phyloP scores from a whole-genome alignment of 2,797 vertebrate species.

The Hypotaenidia okinawae region DNA sequence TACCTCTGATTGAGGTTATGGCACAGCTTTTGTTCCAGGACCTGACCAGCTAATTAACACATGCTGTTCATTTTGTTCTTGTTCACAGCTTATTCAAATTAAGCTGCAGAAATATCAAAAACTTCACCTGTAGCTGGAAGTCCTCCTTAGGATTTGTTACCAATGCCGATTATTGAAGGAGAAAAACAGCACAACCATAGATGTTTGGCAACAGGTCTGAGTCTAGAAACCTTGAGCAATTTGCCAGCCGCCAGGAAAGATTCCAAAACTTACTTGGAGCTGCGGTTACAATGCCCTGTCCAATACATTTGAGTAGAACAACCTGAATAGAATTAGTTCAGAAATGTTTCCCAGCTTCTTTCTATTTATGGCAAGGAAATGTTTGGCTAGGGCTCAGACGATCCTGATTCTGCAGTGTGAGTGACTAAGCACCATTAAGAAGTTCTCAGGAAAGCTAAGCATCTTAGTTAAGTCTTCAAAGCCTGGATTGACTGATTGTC shows the following conservation, averaged over 20 bases:
- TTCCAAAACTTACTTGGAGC: slow-evolving; percentile 38
- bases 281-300: background rate
- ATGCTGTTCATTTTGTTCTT: background rate
- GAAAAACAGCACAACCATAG: background rate
- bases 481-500: slow-evolving; percentile 23
- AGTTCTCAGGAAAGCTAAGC: slow-evolving; percentile 14
- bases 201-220: background rate
- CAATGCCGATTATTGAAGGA: background rate
- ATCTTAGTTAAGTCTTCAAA: slow-evolving; percentile 28
- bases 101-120: background rate
- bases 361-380: slow-evolving; percentile 40
- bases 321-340: slow-evolving; percentile 38
- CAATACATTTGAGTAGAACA: slow-evolving; percentile 14
- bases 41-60: background rate
- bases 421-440: slow-evolving; percentile 61
- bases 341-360: slow-evolving; percentile 13
- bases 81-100: background rate
- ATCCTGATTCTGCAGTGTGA: slow-evolving; percentile 32
- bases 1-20: background rate
- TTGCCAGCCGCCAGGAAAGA: slow-evolving; percentile 35
- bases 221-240: slow-evolving; percentile 32
- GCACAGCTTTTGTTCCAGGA: background rate
- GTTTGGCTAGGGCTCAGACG: slow-evolving; percentile 12
- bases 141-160: background rate
- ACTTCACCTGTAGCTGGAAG: background rate